Conservation (phyloP, 2,888 invertebrate species). For the Sipha maydis region DNA sequence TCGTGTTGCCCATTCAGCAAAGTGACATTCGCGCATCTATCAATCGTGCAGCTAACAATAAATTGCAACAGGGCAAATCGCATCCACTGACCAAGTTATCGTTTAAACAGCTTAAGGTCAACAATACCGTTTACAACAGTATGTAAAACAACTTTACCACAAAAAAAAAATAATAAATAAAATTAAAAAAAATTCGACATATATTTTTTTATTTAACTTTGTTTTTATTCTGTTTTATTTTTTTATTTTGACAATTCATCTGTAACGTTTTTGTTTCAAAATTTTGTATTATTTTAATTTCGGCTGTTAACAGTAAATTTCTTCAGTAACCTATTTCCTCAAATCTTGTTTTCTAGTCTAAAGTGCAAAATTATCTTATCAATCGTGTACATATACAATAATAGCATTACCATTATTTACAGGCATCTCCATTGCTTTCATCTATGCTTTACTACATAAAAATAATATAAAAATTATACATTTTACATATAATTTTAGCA, state of each 20-base stretch:
- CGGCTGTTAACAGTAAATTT: neutral
- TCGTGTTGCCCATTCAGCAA: conserved; percentile 51
- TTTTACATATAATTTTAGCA: conserved; percentile 9
- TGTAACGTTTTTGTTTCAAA: neutral
- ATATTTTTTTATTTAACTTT: conserved; percentile 20
- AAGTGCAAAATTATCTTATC: conserved; percentile 29
- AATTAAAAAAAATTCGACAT: neutral
- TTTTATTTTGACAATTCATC: conserved; percentile 44
- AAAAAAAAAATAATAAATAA: neutral
- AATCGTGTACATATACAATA: conserved; percentile 21
- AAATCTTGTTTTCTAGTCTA: conserved; percentile 38
- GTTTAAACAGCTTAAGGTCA: conserved; percentile 79
- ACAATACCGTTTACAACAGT: conserved; percentile 88
- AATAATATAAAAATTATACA: conserved; percentile 9
- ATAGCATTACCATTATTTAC: conserved; percentile 24
- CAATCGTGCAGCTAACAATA: conserved; percentile 72
- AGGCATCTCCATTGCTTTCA: neutral
- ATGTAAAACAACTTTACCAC: conserved; percentile 72
- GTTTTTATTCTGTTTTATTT: conserved; percentile 14
- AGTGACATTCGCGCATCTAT: conserved; percentile 62
- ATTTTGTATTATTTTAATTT: conserved; percentile 3
- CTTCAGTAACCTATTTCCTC: neutral
- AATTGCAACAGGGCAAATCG: conserved; percentile 90
- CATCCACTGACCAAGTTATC: conserved; percentile 90
- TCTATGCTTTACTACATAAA: neutral